Percentiles rank a stretch among this genome's conserved stretches.
Evolutionary conservation across 1,140 invertebrate species (phyloP).

Genomic region (Chymomyza costata): DNA sequence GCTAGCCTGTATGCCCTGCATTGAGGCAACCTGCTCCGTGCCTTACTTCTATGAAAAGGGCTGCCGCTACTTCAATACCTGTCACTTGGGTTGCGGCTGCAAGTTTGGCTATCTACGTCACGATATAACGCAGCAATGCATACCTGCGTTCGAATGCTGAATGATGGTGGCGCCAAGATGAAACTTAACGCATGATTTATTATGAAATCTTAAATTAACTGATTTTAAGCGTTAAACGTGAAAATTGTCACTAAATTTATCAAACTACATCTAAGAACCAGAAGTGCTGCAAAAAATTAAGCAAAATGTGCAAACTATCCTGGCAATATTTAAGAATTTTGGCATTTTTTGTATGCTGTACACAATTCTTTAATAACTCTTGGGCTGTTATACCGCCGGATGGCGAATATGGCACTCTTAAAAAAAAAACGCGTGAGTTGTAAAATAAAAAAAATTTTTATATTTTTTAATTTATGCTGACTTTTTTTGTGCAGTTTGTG

Average conservation of each 20-base stretch:
- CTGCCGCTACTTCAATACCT: neutral
- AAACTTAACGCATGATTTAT: neutral
- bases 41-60: neutral
- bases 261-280: constrained; percentile 9
- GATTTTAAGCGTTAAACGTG: constrained; percentile 2
- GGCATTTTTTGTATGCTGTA: neutral
- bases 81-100: constrained; percentile 39
- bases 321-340: constrained; percentile 11
- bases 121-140: constrained; percentile 24
- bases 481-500: constrained; percentile 19
- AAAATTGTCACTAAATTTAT: neutral
- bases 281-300: neutral
- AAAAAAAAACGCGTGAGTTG: constrained; percentile 19
- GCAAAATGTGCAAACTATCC: too few species aligned
- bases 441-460: neutral
- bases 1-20: constrained; percentile 30
- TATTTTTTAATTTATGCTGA: neutral
- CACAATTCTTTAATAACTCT: too few species aligned
- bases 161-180: constrained; percentile 1
- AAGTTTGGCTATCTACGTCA: constrained; percentile 35
- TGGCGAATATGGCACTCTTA: constrained; percentile 1
- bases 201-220: neutral
- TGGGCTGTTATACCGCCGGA: too few species aligned
- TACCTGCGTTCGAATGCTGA: constrained; percentile 7
- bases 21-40: constrained; percentile 21